Conservation (phyloP, 2,797 vertebrate genomes). For the Rousettus madagascariensis region DNA sequence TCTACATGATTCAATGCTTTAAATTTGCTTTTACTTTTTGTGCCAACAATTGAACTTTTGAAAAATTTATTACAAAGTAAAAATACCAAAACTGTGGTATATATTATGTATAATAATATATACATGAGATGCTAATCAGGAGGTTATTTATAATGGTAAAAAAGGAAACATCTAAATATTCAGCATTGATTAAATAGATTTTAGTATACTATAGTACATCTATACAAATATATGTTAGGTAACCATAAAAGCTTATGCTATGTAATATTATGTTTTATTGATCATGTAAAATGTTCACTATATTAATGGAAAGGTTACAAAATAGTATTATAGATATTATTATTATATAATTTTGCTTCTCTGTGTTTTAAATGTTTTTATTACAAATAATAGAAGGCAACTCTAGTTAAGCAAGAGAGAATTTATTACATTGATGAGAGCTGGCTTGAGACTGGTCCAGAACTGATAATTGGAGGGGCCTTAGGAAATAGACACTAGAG, state of each 20-base stretch:
- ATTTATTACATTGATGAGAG: background rate
- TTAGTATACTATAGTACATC: background rate
- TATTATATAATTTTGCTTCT: background rate
- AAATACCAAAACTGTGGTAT: background rate
- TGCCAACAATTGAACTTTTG: background rate
- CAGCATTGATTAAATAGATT: background rate
- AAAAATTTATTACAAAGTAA: background rate
- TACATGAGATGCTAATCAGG: background rate
- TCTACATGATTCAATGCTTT: background rate
- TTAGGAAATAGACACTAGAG: background rate
- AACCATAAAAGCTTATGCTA: background rate
- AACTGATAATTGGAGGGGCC: background rate
- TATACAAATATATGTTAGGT: background rate
- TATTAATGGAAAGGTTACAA: background rate
- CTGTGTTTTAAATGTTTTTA: background rate
- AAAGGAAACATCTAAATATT: background rate
- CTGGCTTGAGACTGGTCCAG: background rate
- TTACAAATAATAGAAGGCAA: background rate
- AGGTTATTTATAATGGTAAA: background rate
- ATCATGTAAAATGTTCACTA: background rate
- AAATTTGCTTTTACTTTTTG: background rate
- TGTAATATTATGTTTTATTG: background rate
- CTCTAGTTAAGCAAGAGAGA: background rate
- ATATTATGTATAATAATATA: background rate
- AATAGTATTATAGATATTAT: background rate